A percentile compares a stretch with the other conserved stretches of the same genome.
phyloP scores from a whole-genome alignment of 2,113 vertebrate genomes.

The Aplodontia rufa region DNA sequence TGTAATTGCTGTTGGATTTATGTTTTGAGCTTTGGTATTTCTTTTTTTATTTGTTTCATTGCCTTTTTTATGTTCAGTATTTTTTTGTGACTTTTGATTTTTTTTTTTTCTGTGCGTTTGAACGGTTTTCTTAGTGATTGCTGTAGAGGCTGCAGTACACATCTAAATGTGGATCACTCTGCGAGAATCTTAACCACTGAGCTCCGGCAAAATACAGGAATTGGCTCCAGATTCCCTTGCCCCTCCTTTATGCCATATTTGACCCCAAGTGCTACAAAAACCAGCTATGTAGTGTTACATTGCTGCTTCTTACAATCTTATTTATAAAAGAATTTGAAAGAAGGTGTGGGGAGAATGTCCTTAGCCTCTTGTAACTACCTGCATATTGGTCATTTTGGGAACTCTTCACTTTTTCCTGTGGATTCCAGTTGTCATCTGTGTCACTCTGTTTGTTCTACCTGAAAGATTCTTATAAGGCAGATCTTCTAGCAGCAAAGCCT shows the following conservation, averaged over 20 bases:
- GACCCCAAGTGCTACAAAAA: not conserved
- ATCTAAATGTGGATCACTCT: not conserved
- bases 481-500: not conserved
- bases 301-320: not conserved
- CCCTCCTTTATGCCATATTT: not conserved
- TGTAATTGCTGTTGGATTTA: not conserved
- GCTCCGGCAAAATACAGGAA: not conserved
- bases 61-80: not conserved
- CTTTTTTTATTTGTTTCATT: not conserved
- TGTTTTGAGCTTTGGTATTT: not conserved
- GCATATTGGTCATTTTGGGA: not conserved
- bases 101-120: not conserved
- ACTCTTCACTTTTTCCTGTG: not conserved
- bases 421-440: not conserved
- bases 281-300: not conserved
- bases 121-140: not conserved
- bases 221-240: not conserved
- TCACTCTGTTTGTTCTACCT: not conserved
- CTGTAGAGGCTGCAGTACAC: not conserved
- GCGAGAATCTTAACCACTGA: not conserved
- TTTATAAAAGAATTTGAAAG: not conserved
- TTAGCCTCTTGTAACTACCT: not conserved
- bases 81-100: not conserved
- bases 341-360: not conserved
- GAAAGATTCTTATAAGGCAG: not conserved